phyloP scores from a whole-genome alignment of 30 jellyfish, hydroid and myxozoan species.

The Pseudorhiza aurosa region DNA sequence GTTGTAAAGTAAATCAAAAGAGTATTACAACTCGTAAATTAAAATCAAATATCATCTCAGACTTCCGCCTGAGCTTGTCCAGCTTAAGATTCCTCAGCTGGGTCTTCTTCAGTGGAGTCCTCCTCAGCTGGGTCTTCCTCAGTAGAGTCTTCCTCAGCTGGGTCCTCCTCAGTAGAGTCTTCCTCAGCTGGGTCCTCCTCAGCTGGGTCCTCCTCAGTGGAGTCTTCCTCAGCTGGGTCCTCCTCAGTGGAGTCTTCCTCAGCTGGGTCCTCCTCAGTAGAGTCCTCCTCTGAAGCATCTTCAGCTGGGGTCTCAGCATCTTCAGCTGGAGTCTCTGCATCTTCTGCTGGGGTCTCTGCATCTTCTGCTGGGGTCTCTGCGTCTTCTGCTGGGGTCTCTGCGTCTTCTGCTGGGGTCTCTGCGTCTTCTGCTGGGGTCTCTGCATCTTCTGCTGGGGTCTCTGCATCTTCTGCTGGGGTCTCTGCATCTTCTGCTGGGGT shows the following conservation, averaged over 20 bases:
- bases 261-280: conserved; percentile 1
- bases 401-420: conserved; percentile 1
- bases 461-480: conserved; percentile 10
- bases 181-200: conserved; percentile 32
- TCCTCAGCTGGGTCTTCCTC: conserved; percentile 12
- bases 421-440: neutral
- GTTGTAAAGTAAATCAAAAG: neutral
- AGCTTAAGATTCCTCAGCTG: neutral
- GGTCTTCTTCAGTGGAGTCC: conserved; percentile 9
- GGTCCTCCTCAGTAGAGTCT: conserved; percentile 13
- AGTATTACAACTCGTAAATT: neutral
- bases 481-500: neutral
- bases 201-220: neutral
- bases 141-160: neutral
- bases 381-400: neutral
- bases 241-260: conserved; percentile 35
- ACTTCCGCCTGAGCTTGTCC: neutral
- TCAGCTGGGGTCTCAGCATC: neutral
- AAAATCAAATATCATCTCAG: neutral
- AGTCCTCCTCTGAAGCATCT: neutral
- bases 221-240: conserved; percentile 37
- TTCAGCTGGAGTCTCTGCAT: neutral
- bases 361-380: neutral
- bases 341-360: neutral
- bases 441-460: conserved; percentile 7